Percentiles rank a stretch among this genome's conserved stretches.
These are phyloP conservation scores for Eulemur macaco DNA, from an alignment of 2,113 vertebrate species.

Conservation along the genomic window DNA sequence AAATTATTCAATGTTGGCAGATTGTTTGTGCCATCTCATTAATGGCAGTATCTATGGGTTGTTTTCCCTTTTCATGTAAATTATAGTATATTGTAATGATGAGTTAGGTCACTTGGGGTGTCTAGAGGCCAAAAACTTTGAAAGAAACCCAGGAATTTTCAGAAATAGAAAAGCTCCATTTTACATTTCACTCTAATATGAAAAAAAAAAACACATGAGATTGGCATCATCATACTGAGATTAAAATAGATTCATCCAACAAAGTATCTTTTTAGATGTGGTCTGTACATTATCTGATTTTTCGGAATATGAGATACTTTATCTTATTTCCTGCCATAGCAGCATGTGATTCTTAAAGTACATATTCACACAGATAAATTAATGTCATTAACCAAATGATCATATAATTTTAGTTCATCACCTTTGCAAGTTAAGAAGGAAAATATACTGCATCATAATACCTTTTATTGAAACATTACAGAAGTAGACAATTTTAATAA, in stretches of 20 bases:
- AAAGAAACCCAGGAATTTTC: not conserved
- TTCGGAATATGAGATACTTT: conserved; percentile 62
- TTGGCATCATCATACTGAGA: conserved; percentile 42
- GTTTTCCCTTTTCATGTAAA: conserved; percentile 15
- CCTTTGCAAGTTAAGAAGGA: conserved; percentile 55
- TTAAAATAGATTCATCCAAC: conserved; percentile 65
- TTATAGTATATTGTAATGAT: conserved; percentile 14
- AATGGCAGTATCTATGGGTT: not conserved
- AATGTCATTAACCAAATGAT: conserved; percentile 64
- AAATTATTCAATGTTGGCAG: conserved; percentile 6
- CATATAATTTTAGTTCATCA: conserved; percentile 62
- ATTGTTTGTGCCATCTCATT: not conserved
- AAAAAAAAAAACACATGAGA: not conserved
- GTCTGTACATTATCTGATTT: conserved; percentile 52
- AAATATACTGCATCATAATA: conserved; percentile 62
- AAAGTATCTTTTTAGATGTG: conserved; percentile 47
- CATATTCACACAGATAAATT: conserved; percentile 63
- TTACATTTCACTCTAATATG: conserved; percentile 38
- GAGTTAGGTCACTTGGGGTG: not conserved
- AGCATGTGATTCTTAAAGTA: conserved; percentile 51
- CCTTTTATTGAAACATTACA: conserved; percentile 45
- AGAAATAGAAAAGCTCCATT: not conserved
- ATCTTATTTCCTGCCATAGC: conserved; percentile 56
- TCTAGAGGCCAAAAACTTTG: conserved; percentile 33
- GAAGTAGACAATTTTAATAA: conserved; percentile 72